Conservation (phyloP, 2,888 invertebrate genomes). For the Cheilosia vernalis region DNA sequence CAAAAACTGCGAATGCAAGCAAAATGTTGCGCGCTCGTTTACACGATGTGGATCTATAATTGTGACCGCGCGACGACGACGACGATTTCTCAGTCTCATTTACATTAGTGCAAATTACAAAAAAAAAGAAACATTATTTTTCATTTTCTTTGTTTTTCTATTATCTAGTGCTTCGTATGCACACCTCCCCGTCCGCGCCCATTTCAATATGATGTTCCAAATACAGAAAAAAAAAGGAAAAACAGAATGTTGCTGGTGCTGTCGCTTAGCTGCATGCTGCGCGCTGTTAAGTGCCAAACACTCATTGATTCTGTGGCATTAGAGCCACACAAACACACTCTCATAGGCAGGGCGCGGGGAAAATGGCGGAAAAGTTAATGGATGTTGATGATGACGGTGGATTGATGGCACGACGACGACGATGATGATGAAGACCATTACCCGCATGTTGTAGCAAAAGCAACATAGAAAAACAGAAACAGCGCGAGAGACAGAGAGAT, state of each 20-base stretch:
- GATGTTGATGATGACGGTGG: constrained; percentile 60
- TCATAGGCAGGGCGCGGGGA: not conserved
- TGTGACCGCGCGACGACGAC: constrained; percentile 34
- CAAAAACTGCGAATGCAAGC: constrained; percentile 11
- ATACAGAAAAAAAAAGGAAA: no score
- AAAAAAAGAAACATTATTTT: not conserved
- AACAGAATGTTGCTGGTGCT: no score
- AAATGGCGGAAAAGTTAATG: constrained; percentile 38
- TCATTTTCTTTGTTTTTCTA: constrained; percentile 17
- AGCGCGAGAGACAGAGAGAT: constrained; percentile 20
- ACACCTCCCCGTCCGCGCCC: not conserved
- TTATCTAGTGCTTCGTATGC: constrained; percentile 37
- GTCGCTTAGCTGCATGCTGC: constrained; percentile 46
- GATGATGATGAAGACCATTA: constrained; percentile 53
- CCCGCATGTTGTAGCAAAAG: constrained; percentile 34
- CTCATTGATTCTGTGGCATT: constrained; percentile 63
- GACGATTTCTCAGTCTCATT: constrained; percentile 41
- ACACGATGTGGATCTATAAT: constrained; percentile 49
- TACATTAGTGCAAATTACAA: constrained; percentile 44
- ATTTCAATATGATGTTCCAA: constrained; percentile 12
- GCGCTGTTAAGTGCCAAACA: constrained; percentile 57
- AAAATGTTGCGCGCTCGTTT: constrained; percentile 53
- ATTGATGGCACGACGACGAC: constrained; percentile 64
- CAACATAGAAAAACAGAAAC: constrained; percentile 12
- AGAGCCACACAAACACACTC: constrained; percentile 34